phyloP scores from a whole-genome alignment of 92 coral and sea anemone genomes.

The Zoanthus sociatus region DNA sequence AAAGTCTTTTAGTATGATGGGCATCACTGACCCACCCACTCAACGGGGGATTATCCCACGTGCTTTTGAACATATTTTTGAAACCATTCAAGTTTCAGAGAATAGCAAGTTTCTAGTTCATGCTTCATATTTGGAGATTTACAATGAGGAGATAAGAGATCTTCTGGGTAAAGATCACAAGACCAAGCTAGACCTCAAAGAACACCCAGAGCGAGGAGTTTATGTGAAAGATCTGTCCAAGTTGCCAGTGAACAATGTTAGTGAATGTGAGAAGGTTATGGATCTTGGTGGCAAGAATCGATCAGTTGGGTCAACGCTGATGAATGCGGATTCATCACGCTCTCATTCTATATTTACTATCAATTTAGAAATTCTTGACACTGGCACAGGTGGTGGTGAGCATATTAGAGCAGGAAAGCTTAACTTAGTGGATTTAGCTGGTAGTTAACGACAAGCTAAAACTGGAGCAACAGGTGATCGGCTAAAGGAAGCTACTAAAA shows the following conservation, averaged over 20 bases:
- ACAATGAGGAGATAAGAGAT: slow-evolving; percentile 97
- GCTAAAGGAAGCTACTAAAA: slow-evolving; percentile 96
- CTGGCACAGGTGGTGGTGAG: slow-evolving; percentile 84
- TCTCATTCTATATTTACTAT: slow-evolving; percentile 97
- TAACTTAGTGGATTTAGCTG: slow-evolving; percentile 98
- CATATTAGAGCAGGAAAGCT: slow-evolving; percentile 97
- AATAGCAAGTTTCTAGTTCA: slow-evolving; percentile 91
- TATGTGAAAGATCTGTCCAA: slow-evolving; percentile 91
- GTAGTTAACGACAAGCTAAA: slow-evolving; percentile 97
- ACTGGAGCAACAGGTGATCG: slow-evolving; percentile 98
- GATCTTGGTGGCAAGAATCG: slow-evolving; percentile 94
- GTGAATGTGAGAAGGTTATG: slow-evolving; percentile 95
- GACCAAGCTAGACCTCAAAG: slow-evolving; percentile 88
- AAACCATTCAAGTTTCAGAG: slow-evolving; percentile 90
- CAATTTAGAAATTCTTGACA: slow-evolving; percentile 90
- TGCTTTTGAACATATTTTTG: slow-evolving; percentile 98
- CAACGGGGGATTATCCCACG: slow-evolving; percentile 96
- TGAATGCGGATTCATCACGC: slow-evolving; percentile 99
- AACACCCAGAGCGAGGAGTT: slow-evolving; percentile 96
- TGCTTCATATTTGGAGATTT: slow-evolving; percentile 96
- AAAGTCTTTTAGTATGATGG: slow-evolving; percentile 96
- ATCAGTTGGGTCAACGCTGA: slow-evolving; percentile 96
- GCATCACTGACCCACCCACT: slow-evolving; percentile 92
- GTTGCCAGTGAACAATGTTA: slow-evolving; percentile 84
- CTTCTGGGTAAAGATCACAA: slow-evolving; percentile 93